Evolutionary conservation across 1,140 invertebrate genomes (phyloP), one percentile per base, ranked within the genome.

Genomic region (Drosophila nasuta): DNA sequence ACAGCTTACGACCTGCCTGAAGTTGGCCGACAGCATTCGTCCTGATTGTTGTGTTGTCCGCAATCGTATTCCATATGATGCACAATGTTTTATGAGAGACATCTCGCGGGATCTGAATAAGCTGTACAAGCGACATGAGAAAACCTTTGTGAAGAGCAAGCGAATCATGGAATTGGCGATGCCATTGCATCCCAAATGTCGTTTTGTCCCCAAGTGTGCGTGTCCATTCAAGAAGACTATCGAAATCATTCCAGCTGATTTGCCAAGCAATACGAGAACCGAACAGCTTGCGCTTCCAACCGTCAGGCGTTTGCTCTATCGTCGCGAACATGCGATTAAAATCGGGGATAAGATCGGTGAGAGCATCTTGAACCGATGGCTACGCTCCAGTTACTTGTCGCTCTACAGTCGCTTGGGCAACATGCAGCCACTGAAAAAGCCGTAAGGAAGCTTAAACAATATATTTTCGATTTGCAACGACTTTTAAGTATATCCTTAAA

Each of bases 331-430:
- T 11, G 75, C 88, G n/a, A 49, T 76, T 0, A 7, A 35, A 0
- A 56, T 5, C 0, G 81, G 75, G 7, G 85, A 89, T 20, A n/a
- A 41, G 5, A 76, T 89, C 38, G 86, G 81, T 7, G 79, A 88
- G 49, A 33, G 52, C 7, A 80, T 85, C 13, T 51, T 91, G 5
- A 91, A 91, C 74, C 71, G 90, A 5, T 78, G 56, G 71, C 49
- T 91, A 7, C 86, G 90, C 46, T 85, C 75, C 48, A 91, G 90
- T 66, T 80, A 82, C 20, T 6, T 91, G 10, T 91, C 90, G 1
- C 48, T 91, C 10, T 91, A 91, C 52, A 91, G 86, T 67, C 90
- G 90, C 1, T 51, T 91, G 20, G 48, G 52, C n/a, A 91, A 91
- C 46, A 4, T 45, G 45, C 76, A 87, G 62, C 88, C 88, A 0